phyloP scores from a whole-genome alignment of 2,888 invertebrate genomes.

The Liodrosophila aerea region DNA sequence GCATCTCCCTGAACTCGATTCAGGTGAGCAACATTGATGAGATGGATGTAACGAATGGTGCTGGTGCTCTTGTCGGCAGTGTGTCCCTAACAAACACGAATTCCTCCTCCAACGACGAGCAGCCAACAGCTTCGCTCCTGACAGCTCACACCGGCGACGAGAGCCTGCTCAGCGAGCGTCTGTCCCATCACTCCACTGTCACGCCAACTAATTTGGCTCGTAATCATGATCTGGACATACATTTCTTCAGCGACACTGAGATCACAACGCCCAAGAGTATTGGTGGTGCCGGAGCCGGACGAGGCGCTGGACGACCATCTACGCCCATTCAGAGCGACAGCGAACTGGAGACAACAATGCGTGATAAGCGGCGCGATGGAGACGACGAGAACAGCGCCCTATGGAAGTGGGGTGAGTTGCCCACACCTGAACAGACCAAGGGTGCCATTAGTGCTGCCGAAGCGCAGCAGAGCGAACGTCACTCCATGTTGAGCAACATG shows the following conservation, averaged over 20 bases:
- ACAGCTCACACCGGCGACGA: slow-evolving; percentile 71
- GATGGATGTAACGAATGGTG: slow-evolving; percentile 65
- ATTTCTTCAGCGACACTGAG: slow-evolving; percentile 97
- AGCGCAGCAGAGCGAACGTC: slow-evolving; percentile 78
- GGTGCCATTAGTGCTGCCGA: slow-evolving; percentile 48
- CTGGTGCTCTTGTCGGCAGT: too few species aligned
- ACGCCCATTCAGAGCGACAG: slow-evolving; percentile 97
- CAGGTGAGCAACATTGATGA: slow-evolving; percentile 71
- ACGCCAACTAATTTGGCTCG: slow-evolving; percentile 67
- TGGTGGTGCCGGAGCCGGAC: slow-evolving; percentile 85
- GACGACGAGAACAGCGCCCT: slow-evolving; percentile 83
- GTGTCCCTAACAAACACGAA: slow-evolving; percentile 78
- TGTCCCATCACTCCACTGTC: slow-evolving; percentile 77
- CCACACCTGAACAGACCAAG: slow-evolving; percentile 82
- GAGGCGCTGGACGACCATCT: slow-evolving; percentile 87
- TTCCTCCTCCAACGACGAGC: slow-evolving; percentile 78
- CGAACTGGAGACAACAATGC: slow-evolving; percentile 89
- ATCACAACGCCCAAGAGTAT: slow-evolving; percentile 86
- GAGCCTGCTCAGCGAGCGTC: slow-evolving; percentile 59
- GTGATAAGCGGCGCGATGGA: slow-evolving; percentile 80
- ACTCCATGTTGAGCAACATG: slow-evolving; percentile 94
- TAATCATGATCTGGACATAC: slow-evolving; percentile 86
- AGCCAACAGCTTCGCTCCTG: slow-evolving; percentile 62
- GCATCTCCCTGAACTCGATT: slow-evolving; percentile 35
- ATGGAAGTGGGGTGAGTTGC: slow-evolving; percentile 96